Base-by-base conservation (phyloP, 2,888 invertebrate genomes). In the Frankliniella intonsa region DNA sequence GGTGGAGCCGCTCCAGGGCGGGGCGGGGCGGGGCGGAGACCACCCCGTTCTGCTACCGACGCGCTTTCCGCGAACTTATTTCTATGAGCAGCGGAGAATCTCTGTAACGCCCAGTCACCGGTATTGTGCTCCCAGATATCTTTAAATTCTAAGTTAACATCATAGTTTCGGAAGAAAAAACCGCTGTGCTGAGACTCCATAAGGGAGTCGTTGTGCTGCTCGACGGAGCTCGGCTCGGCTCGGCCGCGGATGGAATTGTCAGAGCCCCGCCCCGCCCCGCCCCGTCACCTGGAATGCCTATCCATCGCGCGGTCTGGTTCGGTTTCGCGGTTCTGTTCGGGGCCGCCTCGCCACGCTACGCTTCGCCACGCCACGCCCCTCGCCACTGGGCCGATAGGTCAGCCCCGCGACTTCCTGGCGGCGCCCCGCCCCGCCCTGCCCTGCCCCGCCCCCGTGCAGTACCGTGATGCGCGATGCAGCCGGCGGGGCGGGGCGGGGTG, bases 321-420 rank as follows among this genome's bases (percentile, higher is more conserved):
- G 62, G 11, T 62, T 62, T n/a, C 19, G 62, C 14, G 11, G 25
- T 22, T n/a, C 25, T 76, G 69, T 22, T 76, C n/a, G 69, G n/a
- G 22, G 8, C 22, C 69, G 22, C 69, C 22, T 9, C n/a, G 69
- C 69, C 22, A 22, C 69, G 55, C 51, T 12, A 12, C 51, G 10
- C 51, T 12, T 12, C 65, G 65, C 69, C 69, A 9, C 65, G 19
- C 65, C 65, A 19, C 69, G 22, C 69, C 69, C 69, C 69, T 22
- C 69, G 69, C 69, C 25, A 76, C 69, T 76, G 12, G 69, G 69
- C 22, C 69, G 69, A 76, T 76, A 76, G 69, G 69, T 76, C 69
- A 76, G 69, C 69, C 62, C 62, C 62, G 62, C 69, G 55, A 76
- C 69, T 76, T 76, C 69, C 69, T 76, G 69, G 69, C 55, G 55